These are phyloP conservation scores for Accipiter cooperii DNA, from an alignment of 2,113 vertebrate genomes.

Conservation along the genomic window DNA sequence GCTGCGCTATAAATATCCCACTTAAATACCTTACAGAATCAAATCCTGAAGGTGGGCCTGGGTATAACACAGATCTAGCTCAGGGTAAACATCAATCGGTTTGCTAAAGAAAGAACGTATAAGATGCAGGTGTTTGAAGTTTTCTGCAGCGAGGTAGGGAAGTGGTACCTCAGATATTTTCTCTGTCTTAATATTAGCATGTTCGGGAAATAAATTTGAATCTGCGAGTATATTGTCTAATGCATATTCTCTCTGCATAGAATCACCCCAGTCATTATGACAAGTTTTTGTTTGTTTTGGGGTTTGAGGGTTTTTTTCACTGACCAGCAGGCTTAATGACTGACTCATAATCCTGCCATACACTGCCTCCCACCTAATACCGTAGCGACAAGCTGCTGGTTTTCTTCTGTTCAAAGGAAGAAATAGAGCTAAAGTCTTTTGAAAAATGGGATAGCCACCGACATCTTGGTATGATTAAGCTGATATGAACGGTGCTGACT, in stretches of 20 bases:
- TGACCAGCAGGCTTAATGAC: not conserved
- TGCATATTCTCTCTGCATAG: not conserved
- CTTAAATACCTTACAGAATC: not conserved
- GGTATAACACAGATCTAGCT: not conserved
- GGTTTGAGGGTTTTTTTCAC: not conserved
- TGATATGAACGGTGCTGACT: not conserved
- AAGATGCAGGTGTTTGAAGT: not conserved
- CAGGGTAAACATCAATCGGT: not conserved
- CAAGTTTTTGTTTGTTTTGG: not conserved
- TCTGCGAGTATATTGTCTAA: not conserved
- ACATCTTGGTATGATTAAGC: not conserved
- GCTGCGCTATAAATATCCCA: not conserved
- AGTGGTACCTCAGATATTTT: not conserved
- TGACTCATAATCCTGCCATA: slow-evolving; percentile 10
- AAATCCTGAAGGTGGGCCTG: not conserved
- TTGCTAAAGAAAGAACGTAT: not conserved
- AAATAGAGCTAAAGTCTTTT: not conserved
- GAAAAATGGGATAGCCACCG: not conserved
- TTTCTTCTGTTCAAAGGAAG: not conserved
- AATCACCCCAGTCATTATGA: not conserved
- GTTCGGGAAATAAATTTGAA: not conserved
- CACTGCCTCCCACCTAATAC: not conserved
- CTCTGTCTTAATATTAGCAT: not conserved
- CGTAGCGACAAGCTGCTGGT: not conserved
- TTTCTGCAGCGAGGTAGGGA: not conserved